Evolutionary conservation across 2,113 vertebrate species (phyloP).

Genomic region (Rissa tridactyla): DNA sequence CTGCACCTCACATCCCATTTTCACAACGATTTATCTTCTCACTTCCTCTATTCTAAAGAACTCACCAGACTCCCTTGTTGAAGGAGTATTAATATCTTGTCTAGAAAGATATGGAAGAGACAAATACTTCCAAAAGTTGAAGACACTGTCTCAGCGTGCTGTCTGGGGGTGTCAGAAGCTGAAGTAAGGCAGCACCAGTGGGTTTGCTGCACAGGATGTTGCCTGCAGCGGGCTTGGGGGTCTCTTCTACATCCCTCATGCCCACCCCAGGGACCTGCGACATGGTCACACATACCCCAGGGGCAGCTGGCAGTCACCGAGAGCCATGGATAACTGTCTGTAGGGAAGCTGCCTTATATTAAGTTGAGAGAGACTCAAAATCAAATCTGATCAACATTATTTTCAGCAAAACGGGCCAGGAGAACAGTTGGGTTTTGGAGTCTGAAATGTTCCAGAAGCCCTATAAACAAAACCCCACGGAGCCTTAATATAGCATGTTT

Average conservation of each 20-base stretch:
- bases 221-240: neutral
- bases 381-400: neutral
- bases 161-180: neutral
- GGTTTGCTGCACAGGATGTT: neutral
- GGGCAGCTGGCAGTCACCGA: neutral
- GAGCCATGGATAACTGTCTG: neutral
- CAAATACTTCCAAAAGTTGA: neutral
- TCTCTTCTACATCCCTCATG: neutral
- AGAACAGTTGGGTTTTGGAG: neutral
- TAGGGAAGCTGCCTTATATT: neutral
- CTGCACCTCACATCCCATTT: neutral
- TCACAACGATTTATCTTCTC: neutral
- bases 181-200: neutral
- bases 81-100: neutral
- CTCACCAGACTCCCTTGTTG: fast-evolving
- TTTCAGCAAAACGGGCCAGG: neutral
- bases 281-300: neutral
- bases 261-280: neutral
- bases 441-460: slow-evolving; percentile 1
- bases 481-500: neutral
- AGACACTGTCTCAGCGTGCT: fast-evolving
- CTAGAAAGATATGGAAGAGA: neutral
- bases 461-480: neutral
- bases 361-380: neutral
- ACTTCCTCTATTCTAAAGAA: neutral